Conservation (phyloP, 2,113 vertebrate genomes). For the Pogona vitticeps region DNA sequence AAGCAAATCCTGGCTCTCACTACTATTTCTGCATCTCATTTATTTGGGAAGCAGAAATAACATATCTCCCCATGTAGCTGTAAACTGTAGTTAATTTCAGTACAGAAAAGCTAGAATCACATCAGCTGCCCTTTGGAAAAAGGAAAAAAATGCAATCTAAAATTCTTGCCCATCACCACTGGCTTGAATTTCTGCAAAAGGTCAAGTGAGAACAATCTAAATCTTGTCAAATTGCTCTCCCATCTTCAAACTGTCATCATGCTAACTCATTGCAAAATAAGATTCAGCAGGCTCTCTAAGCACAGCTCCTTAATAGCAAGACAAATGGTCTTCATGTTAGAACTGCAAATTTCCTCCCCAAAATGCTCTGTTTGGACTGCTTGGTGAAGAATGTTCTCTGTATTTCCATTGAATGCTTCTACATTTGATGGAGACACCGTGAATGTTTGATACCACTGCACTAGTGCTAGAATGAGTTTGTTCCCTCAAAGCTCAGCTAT, state of each 20-base stretch:
- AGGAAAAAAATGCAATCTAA: background rate
- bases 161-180: background rate
- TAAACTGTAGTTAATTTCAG: background rate
- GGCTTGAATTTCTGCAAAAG: background rate
- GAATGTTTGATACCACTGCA: background rate
- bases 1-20: background rate
- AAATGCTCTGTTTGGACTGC: background rate
- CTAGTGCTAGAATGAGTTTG: background rate
- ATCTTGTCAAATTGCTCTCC: background rate
- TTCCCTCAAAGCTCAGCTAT: background rate
- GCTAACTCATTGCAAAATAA: background rate
- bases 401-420: background rate
- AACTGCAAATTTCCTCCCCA: background rate
- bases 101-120: background rate
- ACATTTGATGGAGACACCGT: no score
- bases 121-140: background rate
- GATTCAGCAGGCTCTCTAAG: background rate
- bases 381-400: background rate
- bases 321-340: no score
- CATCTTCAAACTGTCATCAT: background rate
- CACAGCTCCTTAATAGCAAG: background rate
- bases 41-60: background rate
- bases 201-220: constrained; percentile 4
- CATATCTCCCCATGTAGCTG: background rate
- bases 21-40: background rate